Conservation (phyloP, 2,113 vertebrate genomes). For the Heteronetta atricapilla region DNA sequence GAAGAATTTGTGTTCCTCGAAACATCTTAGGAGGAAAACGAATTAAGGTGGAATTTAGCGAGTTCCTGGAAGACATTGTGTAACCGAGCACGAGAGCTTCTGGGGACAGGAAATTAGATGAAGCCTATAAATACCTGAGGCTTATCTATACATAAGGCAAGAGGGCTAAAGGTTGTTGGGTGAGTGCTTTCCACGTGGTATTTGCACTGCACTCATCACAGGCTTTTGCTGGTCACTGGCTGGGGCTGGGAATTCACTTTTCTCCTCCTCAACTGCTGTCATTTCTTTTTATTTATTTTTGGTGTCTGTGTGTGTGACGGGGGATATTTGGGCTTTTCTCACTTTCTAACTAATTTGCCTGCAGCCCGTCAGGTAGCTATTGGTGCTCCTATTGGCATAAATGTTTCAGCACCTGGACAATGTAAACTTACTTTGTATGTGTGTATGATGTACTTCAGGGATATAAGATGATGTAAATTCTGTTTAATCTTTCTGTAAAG, state of each 20-base stretch:
- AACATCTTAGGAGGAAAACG: neutral
- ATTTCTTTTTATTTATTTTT: neutral
- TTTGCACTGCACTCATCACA: neutral
- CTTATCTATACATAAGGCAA: neutral
- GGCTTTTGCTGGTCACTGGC: neutral
- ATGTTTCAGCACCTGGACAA: neutral
- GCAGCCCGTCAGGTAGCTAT: neutral
- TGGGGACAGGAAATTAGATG: slow-evolving; percentile 31
- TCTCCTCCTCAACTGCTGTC: neutral
- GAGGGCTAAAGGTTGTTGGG: neutral
- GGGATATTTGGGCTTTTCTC: neutral
- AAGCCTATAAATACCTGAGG: slow-evolving; percentile 46
- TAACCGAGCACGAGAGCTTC: neutral
- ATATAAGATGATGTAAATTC: neutral
- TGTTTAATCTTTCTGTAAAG: neutral
- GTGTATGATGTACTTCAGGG: neutral
- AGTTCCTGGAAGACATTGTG: neutral
- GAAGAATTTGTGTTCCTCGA: neutral
- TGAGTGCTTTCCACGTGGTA: neutral
- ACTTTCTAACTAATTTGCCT: neutral
- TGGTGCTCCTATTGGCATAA: neutral
- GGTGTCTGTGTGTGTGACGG: neutral
- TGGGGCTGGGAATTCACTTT: neutral
- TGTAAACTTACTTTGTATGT: neutral
- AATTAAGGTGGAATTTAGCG: neutral